A percentile compares a stretch with the other conserved stretches of the same genome.
Conservation (phyloP, 2,113 vertebrate species). For the Stomatorhinus ivindoensis region DNA sequence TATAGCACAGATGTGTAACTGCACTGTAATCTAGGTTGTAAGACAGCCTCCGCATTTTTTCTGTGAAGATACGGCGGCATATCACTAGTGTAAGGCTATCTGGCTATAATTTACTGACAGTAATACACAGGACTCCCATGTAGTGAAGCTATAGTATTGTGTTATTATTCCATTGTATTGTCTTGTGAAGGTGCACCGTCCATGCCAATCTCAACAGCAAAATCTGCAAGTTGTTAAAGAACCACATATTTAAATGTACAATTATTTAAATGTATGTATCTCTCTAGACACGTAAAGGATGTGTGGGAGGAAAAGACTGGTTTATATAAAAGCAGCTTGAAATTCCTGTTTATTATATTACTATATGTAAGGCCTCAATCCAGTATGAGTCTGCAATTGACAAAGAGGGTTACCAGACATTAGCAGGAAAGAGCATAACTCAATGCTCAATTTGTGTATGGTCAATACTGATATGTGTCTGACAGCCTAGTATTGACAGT, state of each 20-base stretch:
- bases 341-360: neutral
- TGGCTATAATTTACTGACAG: neutral
- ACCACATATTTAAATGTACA: neutral
- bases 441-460: neutral
- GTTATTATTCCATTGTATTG: neutral
- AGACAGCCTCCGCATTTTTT: neutral
- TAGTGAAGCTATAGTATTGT: neutral
- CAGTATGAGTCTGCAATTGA: neutral
- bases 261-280: neutral
- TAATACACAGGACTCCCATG: neutral
- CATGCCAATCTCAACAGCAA: neutral
- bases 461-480: neutral
- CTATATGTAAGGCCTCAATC: neutral
- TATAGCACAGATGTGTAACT: neutral
- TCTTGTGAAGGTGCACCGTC: neutral
- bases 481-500: neutral
- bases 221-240: neutral
- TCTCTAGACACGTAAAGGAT: neutral
- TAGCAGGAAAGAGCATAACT: neutral
- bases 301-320: neutral
- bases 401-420: neutral
- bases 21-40: neutral
- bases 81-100: neutral
- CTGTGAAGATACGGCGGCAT: neutral
- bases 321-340: neutral